Percentiles rank a stretch among this genome's conserved stretches.
phyloP scores from a whole-genome alignment of 1,140 invertebrate genomes.

The Drosophila arizonae region DNA sequence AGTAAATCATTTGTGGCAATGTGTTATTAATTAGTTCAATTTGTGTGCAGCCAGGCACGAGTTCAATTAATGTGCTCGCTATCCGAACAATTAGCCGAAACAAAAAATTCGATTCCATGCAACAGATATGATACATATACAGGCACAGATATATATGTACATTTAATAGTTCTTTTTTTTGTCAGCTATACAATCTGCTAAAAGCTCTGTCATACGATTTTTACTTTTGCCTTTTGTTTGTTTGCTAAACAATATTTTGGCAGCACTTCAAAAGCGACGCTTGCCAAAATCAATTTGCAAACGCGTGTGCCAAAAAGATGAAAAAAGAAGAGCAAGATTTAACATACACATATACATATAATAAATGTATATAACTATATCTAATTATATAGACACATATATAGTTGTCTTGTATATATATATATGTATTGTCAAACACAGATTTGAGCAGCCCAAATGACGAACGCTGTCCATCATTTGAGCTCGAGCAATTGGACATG shows the following conservation, averaged over 20 bases:
- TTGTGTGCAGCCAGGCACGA: constrained; percentile 62
- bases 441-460: constrained; percentile 32
- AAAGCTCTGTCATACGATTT: constrained; percentile 57
- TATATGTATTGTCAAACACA: constrained; percentile 34
- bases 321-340: neutral
- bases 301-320: constrained; percentile 56
- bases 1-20: constrained; percentile 63
- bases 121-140: constrained; percentile 27
- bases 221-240: constrained; percentile 53
- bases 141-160: neutral
- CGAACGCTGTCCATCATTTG: constrained; percentile 57
- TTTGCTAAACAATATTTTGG: constrained; percentile 80
- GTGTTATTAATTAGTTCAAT: constrained; percentile 75
- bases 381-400: no score
- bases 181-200: constrained; percentile 16
- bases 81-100: constrained; percentile 50
- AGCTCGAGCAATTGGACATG: constrained; percentile 55
- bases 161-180: constrained; percentile 1
- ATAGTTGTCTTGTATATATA: no score
- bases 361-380: no score
- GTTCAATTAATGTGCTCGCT: constrained; percentile 38
- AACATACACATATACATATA: constrained; percentile 8
- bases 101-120: constrained; percentile 25
- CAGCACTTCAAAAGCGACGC: constrained; percentile 69
- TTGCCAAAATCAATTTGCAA: constrained; percentile 75